These are phyloP conservation scores for Isoperla grammatica DNA, from an alignment of 2,888 invertebrate species.

Conservation along the genomic window DNA sequence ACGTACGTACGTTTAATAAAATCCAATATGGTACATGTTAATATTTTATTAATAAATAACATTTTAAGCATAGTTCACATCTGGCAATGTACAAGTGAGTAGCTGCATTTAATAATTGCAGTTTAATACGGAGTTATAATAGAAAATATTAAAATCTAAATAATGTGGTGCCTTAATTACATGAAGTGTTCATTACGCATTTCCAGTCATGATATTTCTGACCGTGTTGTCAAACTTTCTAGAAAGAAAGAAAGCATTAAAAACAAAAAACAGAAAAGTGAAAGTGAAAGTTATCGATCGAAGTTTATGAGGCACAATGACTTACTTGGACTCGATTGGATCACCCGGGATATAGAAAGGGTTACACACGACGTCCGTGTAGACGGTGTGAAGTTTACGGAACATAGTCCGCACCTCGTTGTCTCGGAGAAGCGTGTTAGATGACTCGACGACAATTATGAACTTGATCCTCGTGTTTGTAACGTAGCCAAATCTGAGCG, in stretches of 20 bases:
- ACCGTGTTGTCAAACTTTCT: slow-evolving; percentile 38
- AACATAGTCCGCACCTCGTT: slow-evolving; percentile 92
- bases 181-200: slow-evolving; percentile 2
- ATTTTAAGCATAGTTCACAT: too few relatives aligned
- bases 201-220: slow-evolving; percentile 36
- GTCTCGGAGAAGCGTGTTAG: slow-evolving; percentile 80
- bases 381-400: slow-evolving; percentile 83
- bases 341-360: slow-evolving; percentile 95
- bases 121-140: background rate
- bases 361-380: slow-evolving; percentile 92
- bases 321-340: slow-evolving; percentile 79
- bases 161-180: too few relatives aligned
- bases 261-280: background rate
- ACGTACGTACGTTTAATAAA: too few relatives aligned
- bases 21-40: too few relatives aligned
- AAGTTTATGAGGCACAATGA: slow-evolving; percentile 29
- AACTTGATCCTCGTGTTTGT: slow-evolving; percentile 97
- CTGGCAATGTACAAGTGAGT: background rate
- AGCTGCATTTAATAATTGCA: background rate
- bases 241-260: slow-evolving; percentile 29
- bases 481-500: slow-evolving; percentile 82
- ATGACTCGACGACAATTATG: slow-evolving; percentile 86
- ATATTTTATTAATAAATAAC: too few relatives aligned
- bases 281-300: background rate
- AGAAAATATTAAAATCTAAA: background rate